A percentile compares a stretch with the other conserved stretches of the same genome.
Conservation (phyloP, 2,888 invertebrate genomes). For the Volucella inanis region DNA sequence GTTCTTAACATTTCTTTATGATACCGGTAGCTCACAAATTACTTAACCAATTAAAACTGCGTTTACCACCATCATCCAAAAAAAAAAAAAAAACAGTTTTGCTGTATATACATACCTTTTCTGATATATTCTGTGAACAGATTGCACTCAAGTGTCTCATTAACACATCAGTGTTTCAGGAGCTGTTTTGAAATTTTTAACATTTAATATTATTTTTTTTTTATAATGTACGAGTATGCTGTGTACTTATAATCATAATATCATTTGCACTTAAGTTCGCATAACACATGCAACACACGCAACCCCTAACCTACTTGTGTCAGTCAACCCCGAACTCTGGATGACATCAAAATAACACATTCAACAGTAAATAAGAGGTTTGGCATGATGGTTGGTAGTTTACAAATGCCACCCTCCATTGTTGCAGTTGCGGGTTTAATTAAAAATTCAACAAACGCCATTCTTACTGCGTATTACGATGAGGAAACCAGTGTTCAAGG, state of each 20-base stretch:
- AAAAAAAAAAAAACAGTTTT: background rate
- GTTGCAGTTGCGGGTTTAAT: constrained; percentile 60
- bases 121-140: background rate
- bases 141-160: constrained; percentile 46
- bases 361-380: constrained; percentile 40
- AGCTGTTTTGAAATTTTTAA: constrained; percentile 36
- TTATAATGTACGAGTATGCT: background rate
- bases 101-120: constrained; percentile 15
- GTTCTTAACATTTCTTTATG: no score
- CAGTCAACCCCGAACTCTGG: constrained; percentile 63
- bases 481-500: constrained; percentile 24
- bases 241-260: constrained; percentile 56
- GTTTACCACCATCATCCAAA: background rate
- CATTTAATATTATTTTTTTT: constrained; percentile 17
- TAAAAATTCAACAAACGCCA: constrained; percentile 71
- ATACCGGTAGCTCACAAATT: no score
- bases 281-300: constrained; percentile 55
- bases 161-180: constrained; percentile 41
- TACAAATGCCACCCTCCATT: constrained; percentile 48
- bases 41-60: background rate
- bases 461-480: constrained; percentile 29
- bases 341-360: constrained; percentile 69
- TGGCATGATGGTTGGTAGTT: constrained; percentile 21
- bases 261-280: constrained; percentile 57
- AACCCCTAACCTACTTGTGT: constrained; percentile 40